Evolutionary conservation across 2,888 invertebrate genomes (phyloP), one percentile per base, ranked within the genome.

Genomic region (Eupithecia centaureata): DNA sequence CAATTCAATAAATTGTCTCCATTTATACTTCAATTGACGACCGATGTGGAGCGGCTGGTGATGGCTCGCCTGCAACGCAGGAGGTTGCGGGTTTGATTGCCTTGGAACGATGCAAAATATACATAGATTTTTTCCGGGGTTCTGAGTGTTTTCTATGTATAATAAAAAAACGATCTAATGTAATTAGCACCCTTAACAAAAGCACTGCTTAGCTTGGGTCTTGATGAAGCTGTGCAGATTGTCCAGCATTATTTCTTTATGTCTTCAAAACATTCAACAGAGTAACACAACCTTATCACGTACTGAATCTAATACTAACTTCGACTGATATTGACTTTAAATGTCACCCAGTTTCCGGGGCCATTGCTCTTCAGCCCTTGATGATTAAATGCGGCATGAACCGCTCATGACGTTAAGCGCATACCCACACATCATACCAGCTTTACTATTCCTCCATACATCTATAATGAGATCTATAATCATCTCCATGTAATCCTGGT

Each of bases 261-360:
- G 13, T 52, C 25, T 13, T 25, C 22, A 12, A 15, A 52, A 52
- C 8, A 52, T 25, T 27, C 52, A 15, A 27, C 59, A 54, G 66
- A 60, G 51, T 47, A 69, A 56, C 51, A 59, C 22, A 61, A 51
- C 61, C 42, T 30, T 65, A 59, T 74, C 79, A 78, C 78, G 77
- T 80, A 30, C 74, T 75, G 73, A 65, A 78, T 77, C 77, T 81
- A 80, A 83, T 80, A 79, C 81, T 67, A 64, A 71, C 68, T 59
- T 67, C 71, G 77, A 78, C 78, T 82, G 83, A 75, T 86, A 84
- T 85, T 88, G 88, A 86, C 82, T 85, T 84, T 81, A 86, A 87
- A 86, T 86, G 88, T 88, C 89, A 86, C 83, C 82, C 79, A 83
- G 82, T 86, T 88, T 85, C 88, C 85, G 82, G 82, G 80, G 79